Base-by-base conservation (phyloP, 1,140 invertebrate species). In the Thaumatotibia leucotreta region DNA sequence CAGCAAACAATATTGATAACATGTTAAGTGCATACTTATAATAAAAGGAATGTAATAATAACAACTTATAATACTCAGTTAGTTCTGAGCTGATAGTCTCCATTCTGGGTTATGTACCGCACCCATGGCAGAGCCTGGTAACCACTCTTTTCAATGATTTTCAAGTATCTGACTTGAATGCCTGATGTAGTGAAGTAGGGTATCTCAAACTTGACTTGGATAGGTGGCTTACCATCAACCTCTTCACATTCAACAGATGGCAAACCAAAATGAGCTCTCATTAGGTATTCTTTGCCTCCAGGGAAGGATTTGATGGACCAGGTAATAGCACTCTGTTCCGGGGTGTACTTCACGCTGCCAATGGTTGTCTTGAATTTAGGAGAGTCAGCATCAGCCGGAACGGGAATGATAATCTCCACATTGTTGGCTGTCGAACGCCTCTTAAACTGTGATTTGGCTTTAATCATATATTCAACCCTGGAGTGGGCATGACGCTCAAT, bases 221-320 rank as follows among this genome's bases (percentile, higher is more conserved):
- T 99, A 0, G 99, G 99, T 32, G 98, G 98, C 86, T 98, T 98
- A 0, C 98, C 98, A 92, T 99, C 99, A 8, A 94, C 93, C 73
- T 99, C 98, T 83, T 99, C 98, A 79, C 96, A 96, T 79, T 96
- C 95, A 9, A 99, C 98, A 72, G 98, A 99, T 0, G 99, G 99
- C 45, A 99, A 89, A n/a, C 98, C 98, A 92, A 99, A 99, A 85
- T 99, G 98, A 9, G 99, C 99, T 74, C 98, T 92, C 99, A 99
- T 99, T 63, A 99, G 91, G 89, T 99, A 99, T 84, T 99, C 99
- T 83, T 99, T 99, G 24, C 99, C 99, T 32, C 99, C 98, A 67
- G 99, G 99, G 88, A 99, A 99, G 27, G 98, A 99, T 89, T 99
- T 99, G 64, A 99, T 98, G n/a, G 96, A 98, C 99, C 99, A 99